Evolutionary conservation across 2,888 invertebrate species (phyloP).

Genomic region (Microctonus hyperodae): DNA sequence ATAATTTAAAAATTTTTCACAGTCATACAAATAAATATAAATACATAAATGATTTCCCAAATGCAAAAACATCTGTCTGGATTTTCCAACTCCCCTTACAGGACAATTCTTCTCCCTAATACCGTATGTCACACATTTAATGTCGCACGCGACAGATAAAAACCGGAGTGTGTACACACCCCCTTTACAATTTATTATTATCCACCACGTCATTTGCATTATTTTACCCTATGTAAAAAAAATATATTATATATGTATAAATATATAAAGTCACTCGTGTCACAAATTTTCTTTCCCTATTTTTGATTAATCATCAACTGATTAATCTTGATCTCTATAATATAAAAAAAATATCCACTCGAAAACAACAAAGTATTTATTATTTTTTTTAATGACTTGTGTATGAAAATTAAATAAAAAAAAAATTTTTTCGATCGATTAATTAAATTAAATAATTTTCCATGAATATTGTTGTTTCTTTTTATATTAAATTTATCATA

Average conservation of each 20-base stretch:
- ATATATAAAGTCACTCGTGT: not conserved
- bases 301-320: not conserved
- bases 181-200: not conserved
- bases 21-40: not conserved
- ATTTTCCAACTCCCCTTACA: constrained; percentile 3
- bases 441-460: too few species aligned
- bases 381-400: too few species aligned
- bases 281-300: not conserved
- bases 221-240: too few species aligned
- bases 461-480: too few species aligned
- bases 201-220: not conserved
- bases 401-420: too few species aligned
- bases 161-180: not conserved
- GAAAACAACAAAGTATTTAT: too few species aligned
- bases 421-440: too few species aligned
- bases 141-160: constrained; percentile 10
- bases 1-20: too few species aligned
- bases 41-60: not conserved
- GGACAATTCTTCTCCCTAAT: not conserved
- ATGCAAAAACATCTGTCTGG: constrained; percentile 5
- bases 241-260: too few species aligned
- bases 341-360: too few species aligned
- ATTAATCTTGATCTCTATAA: not conserved
- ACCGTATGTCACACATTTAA: constrained; percentile 12
- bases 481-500: not conserved